Base-by-base conservation (phyloP, 1,140 invertebrate species). In the Zaprionus camerounensis region DNA sequence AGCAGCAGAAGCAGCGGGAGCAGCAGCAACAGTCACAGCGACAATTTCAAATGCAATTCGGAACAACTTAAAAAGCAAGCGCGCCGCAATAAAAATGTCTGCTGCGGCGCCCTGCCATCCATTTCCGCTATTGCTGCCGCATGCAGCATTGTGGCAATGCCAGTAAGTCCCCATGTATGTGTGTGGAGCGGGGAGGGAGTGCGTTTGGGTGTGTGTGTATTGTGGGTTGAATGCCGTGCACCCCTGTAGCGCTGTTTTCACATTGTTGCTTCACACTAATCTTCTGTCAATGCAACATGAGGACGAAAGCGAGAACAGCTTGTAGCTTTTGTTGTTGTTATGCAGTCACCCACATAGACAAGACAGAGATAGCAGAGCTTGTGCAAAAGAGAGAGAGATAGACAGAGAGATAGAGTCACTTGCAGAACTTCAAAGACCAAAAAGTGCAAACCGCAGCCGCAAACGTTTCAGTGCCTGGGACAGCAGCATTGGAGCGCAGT, bases 251-350 rank as follows among this genome's bases (percentile, higher is more conserved):
- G 85, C 78, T 90, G 85, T 88, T 87, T 87, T 87, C 84, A 87
- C 84, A 87, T 88, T 88, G 84, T 88, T 88, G 84, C 84, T 85
- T 90, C 85, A 81, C 84, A 87, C 84, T 87, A 87, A 87, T 87
- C 84, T 87, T 87, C 84, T 87, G 84, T 87, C 84, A 87, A 87
- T 87, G 84, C 84, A 87, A 81, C 75, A 87, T 73, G 78, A 84
- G 81, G 71, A 87, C 77, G 81, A 88, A 87, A 81, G 84, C 84
- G 84, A 87, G 85, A 87, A 87, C 84, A 87, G 84, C 84, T 87
- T 87, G 84, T 20, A 28, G 12, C 58, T 61, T 24, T 41, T 62
- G 58, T 31, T 70, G 66, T 44, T 71, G 72, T 46, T 79, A 56
- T 44, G n/a, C 34, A 64, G 46, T 53, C 58, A 17, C 46, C 41